These are phyloP conservation scores for Cassiopea xamachana DNA, from an alignment of 30 jellyfish, hydroid and myxozoan species.

Conservation along the genomic window DNA sequence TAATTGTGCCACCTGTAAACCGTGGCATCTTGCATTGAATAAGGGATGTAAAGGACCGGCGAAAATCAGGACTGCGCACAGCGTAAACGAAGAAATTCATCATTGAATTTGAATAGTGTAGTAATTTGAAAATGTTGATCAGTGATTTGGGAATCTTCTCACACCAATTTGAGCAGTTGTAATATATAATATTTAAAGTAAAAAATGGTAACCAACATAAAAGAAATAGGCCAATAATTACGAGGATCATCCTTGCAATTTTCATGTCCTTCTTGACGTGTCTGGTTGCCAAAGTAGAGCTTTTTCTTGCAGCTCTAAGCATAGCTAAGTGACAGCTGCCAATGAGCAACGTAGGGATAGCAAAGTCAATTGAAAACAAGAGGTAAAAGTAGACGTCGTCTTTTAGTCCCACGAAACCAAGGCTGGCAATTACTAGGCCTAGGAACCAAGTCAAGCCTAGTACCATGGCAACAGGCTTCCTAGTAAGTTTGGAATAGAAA, in stretches of 20 bases:
- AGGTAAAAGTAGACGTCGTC: slow-evolving; percentile 1
- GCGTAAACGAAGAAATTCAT: slow-evolving; percentile 93
- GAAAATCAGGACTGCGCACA: slow-evolving; percentile 90
- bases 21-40: slow-evolving; percentile 68
- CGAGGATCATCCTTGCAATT: slow-evolving; percentile 85
- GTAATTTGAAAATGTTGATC: slow-evolving; percentile 40
- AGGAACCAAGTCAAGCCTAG: slow-evolving; percentile 77
- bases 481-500: slow-evolving; percentile 73
- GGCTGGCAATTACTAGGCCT: slow-evolving; percentile 52
- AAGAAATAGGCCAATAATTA: slow-evolving; percentile 84
- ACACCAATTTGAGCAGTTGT: slow-evolving; percentile 66
- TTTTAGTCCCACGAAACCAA: slow-evolving; percentile 2
- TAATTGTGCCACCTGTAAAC: slow-evolving; percentile 49
- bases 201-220: slow-evolving; percentile 93
- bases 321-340: slow-evolving; percentile 63
- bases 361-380: slow-evolving; percentile 51
- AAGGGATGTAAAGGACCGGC: slow-evolving; percentile 80
- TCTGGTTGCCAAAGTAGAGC: slow-evolving; percentile 56
- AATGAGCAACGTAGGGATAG: slow-evolving; percentile 73
- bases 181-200: slow-evolving; percentile 55
- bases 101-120: slow-evolving; percentile 89
- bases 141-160: slow-evolving; percentile 19
- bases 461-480: slow-evolving; percentile 74
- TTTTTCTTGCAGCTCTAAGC: slow-evolving; percentile 69
- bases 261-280: slow-evolving; percentile 77